Conservation (phyloP, 2,888 invertebrate species). For the Morpho achilles region DNA sequence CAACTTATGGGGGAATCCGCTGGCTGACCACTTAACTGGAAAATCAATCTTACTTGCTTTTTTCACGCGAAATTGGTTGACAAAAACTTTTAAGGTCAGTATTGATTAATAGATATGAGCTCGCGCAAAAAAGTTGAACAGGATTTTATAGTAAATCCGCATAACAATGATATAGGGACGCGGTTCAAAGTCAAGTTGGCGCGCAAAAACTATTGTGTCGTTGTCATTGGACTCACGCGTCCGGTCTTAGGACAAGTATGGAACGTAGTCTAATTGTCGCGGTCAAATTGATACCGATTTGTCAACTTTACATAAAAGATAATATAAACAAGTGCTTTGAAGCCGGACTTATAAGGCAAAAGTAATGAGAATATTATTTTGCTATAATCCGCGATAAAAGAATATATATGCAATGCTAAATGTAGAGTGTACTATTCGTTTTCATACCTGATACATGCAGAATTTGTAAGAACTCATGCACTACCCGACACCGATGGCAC, state of each 20-base stretch:
- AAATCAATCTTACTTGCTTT: constrained; percentile 46
- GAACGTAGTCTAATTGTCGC: neutral
- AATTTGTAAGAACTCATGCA: no score
- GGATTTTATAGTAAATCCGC: constrained; percentile 54
- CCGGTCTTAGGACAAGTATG: constrained; percentile 5
- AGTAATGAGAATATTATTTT: no score
- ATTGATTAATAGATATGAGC: constrained; percentile 22
- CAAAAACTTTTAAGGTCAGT: constrained; percentile 36
- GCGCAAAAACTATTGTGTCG: constrained; percentile 24
- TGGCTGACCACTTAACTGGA: constrained; percentile 40
- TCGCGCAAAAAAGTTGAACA: constrained; percentile 47
- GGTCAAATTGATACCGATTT: no score
- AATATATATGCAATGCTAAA: no score
- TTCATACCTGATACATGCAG: no score
- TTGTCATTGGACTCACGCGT: constrained; percentile 15
- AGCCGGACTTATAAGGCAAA: no score
- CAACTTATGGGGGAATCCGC: constrained; percentile 33
- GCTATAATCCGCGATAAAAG: no score
- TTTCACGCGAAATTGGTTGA: constrained; percentile 30
- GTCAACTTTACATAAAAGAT: no score
- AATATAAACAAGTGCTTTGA: neutral
- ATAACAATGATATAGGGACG: constrained; percentile 53
- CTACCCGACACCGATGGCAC: no score
- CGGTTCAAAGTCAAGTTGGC: constrained; percentile 42
- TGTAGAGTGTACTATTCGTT: no score